Conservation (phyloP, 1,140 invertebrate genomes). For the Riptortus pedestris region DNA sequence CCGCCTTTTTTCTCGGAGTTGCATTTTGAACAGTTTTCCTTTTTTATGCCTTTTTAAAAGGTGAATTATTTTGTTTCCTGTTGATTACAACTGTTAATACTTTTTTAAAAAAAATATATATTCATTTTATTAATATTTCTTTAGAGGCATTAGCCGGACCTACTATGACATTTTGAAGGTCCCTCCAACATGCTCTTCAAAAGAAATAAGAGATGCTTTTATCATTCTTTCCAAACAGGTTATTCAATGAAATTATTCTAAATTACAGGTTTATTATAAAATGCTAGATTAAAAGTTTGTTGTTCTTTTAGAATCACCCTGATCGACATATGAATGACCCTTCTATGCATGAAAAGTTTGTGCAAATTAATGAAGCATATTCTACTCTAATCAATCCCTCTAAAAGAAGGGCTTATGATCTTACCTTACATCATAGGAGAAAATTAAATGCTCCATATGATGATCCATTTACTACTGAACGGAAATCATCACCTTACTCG, state of each 20-base stretch:
- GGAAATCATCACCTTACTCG: background rate
- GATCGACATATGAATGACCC: constrained; percentile 45
- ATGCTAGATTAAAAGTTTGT: constrained; percentile 2
- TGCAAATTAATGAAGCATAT: constrained; percentile 53
- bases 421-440: constrained; percentile 9
- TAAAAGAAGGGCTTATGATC: constrained; percentile 46
- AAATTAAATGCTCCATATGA: constrained; percentile 20
- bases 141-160: constrained; percentile 31
- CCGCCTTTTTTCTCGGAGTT: background rate
- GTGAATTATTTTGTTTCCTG: background rate
- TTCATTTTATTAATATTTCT: constrained; percentile 23
- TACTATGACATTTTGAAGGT: constrained; percentile 47
- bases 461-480: background rate
- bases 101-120: background rate
- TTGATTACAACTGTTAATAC: background rate
- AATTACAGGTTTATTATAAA: background rate
- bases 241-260: background rate
- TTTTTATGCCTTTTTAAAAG: background rate
- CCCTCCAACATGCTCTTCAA: constrained; percentile 40
- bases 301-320: constrained; percentile 45
- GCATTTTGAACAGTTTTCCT: background rate
- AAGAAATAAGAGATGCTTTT: constrained; percentile 47
- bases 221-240: constrained; percentile 47
- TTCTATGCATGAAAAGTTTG: constrained; percentile 43
- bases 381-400: constrained; percentile 46